Evolutionary conservation across 2,888 invertebrate genomes (phyloP).

Genomic region (Erebia aethiops): DNA sequence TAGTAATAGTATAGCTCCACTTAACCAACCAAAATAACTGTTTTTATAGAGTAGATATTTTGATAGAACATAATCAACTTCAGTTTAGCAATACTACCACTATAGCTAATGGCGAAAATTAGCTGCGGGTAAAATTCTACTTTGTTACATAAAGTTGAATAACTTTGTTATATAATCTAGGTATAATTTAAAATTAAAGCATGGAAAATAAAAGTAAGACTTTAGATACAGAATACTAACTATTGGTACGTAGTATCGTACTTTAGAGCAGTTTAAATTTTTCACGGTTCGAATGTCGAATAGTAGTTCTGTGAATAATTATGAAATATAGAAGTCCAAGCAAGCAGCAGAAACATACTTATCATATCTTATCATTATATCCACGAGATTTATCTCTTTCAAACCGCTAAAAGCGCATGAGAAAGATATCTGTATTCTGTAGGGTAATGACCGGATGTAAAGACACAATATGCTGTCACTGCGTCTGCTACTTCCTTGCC

Average conservation of each 20-base stretch:
- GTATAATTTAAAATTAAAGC: not conserved
- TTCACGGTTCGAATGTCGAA: no score
- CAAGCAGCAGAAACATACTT: no score
- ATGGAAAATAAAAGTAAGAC: not conserved
- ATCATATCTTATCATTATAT: not conserved
- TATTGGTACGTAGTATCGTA: no score
- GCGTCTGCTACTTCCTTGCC: slow-evolving; percentile 29
- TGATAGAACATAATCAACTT: not conserved
- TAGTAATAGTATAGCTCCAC: no score
- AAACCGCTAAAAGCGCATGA: not conserved
- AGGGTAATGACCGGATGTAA: slow-evolving; percentile 28
- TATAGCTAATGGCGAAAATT: slow-evolving; percentile 3
- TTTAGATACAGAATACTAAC: no score
- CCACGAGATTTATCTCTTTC: not conserved
- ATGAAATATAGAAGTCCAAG: no score
- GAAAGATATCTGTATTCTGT: not conserved
- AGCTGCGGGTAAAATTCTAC: not conserved
- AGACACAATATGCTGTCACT: slow-evolving; percentile 25
- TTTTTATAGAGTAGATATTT: no score
- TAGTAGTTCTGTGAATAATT: no score
- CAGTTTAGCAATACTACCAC: not conserved
- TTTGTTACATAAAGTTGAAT: not conserved
- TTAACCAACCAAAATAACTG: no score
- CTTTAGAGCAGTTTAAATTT: no score
- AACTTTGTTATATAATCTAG: no score